Evolutionary conservation across 2,113 vertebrate species (phyloP).

Genomic region (Microcebus lehilahytsara): DNA sequence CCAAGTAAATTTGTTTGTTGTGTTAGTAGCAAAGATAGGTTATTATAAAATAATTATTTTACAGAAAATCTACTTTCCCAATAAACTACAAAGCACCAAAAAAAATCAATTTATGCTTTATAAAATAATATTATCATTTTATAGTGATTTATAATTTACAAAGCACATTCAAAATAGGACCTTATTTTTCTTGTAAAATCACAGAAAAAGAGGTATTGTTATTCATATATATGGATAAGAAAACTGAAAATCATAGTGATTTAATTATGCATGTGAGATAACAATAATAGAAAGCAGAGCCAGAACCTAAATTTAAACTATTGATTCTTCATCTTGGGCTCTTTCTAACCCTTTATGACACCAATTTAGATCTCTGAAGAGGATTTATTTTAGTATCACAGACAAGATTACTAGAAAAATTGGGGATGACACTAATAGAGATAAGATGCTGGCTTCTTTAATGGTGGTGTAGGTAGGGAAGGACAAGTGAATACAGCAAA

Average conservation of each 20-base stretch:
- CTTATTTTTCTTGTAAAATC: slow-evolving; percentile 5
- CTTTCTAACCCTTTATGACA: not conserved
- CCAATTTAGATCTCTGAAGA: not conserved
- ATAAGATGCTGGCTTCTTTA: not conserved
- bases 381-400: not conserved
- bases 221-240: not conserved
- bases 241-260: not conserved
- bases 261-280: not conserved
- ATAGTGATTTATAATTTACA: slow-evolving; percentile 24
- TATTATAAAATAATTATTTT: slow-evolving; percentile 22
- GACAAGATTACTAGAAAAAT: not conserved
- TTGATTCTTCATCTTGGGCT: not conserved
- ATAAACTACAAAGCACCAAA: not conserved
- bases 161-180: not conserved
- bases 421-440: not conserved
- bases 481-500: not conserved
- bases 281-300: not conserved
- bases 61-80: slow-evolving; percentile 29
- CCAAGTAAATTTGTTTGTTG: not conserved
- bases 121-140: slow-evolving; percentile 26
- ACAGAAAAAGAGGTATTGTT: not conserved
- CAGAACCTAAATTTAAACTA: not conserved
- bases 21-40: not conserved
- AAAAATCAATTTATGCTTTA: slow-evolving; percentile 20
- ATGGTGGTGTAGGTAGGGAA: not conserved